Percentiles rank a stretch among this genome's conserved stretches.
Evolutionary conservation across 2,797 vertebrate species (phyloP).

Genomic region (Rhinatrema bivittatum): DNA sequence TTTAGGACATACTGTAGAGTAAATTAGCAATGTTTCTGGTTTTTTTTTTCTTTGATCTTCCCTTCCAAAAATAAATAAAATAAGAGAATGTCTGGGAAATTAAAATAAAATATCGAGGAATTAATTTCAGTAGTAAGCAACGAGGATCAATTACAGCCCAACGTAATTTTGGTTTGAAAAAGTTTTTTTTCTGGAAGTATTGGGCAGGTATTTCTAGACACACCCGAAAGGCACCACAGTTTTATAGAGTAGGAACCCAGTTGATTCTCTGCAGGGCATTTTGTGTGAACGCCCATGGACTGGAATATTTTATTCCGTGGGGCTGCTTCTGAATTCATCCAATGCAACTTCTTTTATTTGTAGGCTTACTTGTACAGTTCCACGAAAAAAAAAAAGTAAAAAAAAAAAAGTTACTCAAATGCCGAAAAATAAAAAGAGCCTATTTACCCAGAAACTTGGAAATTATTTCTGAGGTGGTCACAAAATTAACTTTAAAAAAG

Average conservation of each 20-base stretch:
- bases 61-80: constrained; percentile 18
- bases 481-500: constrained; percentile 23
- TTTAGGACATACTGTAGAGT: not conserved
- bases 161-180: constrained; percentile 33
- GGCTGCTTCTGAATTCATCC: too few relatives aligned
- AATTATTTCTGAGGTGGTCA: not conserved
- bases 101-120: constrained; percentile 17
- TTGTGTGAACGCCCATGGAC: not conserved
- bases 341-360: too few relatives aligned
- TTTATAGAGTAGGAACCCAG: constrained; percentile 51
- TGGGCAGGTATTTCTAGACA: constrained; percentile 29
- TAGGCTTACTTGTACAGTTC: too few relatives aligned
- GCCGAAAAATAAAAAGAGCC: too few relatives aligned
- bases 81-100: constrained; percentile 22
- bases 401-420: too few relatives aligned
- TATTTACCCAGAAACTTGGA: too few relatives aligned
- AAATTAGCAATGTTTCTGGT: constrained; percentile 3
- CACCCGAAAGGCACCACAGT: constrained; percentile 82
- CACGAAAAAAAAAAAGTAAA: too few relatives aligned
- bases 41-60: constrained; percentile 6
- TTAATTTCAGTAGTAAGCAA: constrained; percentile 23
- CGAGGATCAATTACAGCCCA: constrained; percentile 20
- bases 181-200: constrained; percentile 38
- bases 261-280: constrained; percentile 7
- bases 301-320: too few relatives aligned